Evolutionary conservation across 1,140 invertebrate genomes (phyloP), one percentile per base, ranked within the genome.

Genomic region (Drosophila orosa): DNA sequence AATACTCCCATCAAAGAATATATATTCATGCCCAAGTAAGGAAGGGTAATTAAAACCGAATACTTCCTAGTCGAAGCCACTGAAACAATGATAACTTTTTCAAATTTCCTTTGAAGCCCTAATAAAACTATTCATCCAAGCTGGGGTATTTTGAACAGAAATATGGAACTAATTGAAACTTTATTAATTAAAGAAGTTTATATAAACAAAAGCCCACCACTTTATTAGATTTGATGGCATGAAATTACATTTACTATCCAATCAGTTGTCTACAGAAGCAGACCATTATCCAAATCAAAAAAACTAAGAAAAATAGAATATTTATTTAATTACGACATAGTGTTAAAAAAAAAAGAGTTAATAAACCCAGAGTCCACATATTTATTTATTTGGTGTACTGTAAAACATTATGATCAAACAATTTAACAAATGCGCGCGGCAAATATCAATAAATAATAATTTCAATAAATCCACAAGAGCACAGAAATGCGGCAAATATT

Each of bases 361-460:
- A 65, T 59, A 65, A 52, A 44, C 22, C 22, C 37, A 15, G 3
- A 5, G 17, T n/a, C 7, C 15, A 24, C 13, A 27, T 35, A 45
- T 52, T 37, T 65, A 13, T 40, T 71, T 57, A 25, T 31, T 44
- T n/a, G 6, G 6, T 9, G 6, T n/a, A 15, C 17, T 35, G 13
- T 17, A 29, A 42, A 45, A 33, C 19, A 35, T 56, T 44, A 68
- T 56, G 17, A 39, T 74, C 40, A 47, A 48, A 47, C 60, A 63
- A 56, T 65, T 74, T 50, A 56, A 63, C 72, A 57, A 74, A 69
- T 58, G 44, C 27, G 5, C 24, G 44, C 13, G n/a, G 12, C 17
- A 69, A 58, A 63, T 54, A 65, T 74, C 37, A 59, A 75, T 76
- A 67, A 67, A 66, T 67, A 67, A 75, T 66, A 66, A 39, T 67